Evolutionary conservation across 2,888 invertebrate species (phyloP).

Genomic region (Cephus pulcher): DNA sequence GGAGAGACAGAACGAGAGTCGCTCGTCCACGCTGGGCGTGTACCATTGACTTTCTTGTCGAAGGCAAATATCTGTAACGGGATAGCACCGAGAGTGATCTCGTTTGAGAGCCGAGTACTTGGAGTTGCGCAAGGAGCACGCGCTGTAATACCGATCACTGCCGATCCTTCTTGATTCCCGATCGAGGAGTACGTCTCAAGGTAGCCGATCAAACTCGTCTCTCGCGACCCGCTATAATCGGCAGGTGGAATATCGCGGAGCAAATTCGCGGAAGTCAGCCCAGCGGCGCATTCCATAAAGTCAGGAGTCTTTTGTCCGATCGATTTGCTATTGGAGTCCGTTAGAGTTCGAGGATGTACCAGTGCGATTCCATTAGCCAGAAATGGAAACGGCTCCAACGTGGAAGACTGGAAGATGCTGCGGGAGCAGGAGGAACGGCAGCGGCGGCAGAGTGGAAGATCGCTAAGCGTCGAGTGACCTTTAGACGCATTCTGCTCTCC

Average conservation of each 20-base stretch:
- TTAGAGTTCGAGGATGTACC: neutral
- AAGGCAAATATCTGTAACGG: conserved; percentile 37
- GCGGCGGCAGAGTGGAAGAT: too few species aligned
- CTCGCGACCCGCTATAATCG: neutral
- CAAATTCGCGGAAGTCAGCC: neutral
- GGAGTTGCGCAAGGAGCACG: neutral
- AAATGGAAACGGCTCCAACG: neutral
- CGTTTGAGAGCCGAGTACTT: conserved; percentile 16
- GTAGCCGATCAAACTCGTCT: neutral
- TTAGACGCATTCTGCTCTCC: neutral
- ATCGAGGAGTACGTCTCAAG: neutral
- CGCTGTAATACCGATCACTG: neutral
- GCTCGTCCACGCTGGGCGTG: conserved; percentile 34
- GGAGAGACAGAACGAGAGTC: neutral
- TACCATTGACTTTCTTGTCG: conserved; percentile 13
- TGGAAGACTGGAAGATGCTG: neutral
- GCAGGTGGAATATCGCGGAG: neutral
- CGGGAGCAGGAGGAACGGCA: neutral
- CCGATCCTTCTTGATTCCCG: neutral
- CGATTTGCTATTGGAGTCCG: neutral
- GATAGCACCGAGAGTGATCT: conserved; percentile 26
- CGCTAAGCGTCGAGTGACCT: neutral
- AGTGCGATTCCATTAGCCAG: neutral
- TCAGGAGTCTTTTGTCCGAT: neutral
- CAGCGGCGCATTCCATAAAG: neutral